Percentiles rank a stretch among this genome's conserved stretches.
Conservation (phyloP, 2,113 vertebrate genomes). For the Onychorhynchus coronatus region DNA sequence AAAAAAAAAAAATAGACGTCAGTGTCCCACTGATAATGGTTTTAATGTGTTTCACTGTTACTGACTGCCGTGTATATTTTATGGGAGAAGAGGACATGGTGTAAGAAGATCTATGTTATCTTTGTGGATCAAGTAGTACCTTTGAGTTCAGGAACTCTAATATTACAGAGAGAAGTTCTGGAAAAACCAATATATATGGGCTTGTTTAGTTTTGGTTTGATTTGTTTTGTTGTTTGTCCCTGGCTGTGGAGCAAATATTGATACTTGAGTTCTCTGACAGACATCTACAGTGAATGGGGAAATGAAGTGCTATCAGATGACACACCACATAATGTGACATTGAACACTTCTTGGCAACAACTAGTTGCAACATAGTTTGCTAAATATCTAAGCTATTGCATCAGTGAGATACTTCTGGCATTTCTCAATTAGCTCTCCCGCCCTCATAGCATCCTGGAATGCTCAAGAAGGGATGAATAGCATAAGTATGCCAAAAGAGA, state of each 20-base stretch:
- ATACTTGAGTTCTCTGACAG: neutral
- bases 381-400: neutral
- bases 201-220: neutral
- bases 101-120: neutral
- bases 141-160: neutral
- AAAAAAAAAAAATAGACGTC: neutral
- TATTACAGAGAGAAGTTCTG: neutral
- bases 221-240: neutral
- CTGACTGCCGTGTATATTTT: neutral
- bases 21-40: neutral
- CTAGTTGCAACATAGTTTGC: neutral
- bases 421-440: neutral
- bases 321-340: neutral
- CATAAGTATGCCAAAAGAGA: neutral
- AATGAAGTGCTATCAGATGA: neutral
- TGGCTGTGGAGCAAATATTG: neutral
- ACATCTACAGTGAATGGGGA: neutral
- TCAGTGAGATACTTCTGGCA: neutral
- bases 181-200: neutral
- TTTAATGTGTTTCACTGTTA: neutral
- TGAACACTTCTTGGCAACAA: neutral
- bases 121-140: neutral
- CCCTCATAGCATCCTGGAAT: neutral
- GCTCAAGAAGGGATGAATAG: neutral
- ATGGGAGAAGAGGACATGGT: neutral